Conservation (phyloP, 2,888 invertebrate genomes). For the Acanthacorydalis orientalis region DNA sequence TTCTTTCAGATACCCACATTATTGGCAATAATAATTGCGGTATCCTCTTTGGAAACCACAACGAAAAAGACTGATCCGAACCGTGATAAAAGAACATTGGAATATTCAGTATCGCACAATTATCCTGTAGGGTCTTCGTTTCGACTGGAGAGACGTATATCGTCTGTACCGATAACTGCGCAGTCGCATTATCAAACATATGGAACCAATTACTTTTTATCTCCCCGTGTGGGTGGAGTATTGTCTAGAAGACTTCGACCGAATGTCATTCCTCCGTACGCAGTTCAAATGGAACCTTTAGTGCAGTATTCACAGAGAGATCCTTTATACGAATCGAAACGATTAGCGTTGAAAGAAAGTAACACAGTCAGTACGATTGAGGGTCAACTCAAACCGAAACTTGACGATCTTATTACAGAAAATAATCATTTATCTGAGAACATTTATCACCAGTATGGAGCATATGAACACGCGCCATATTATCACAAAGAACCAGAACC, state of each 20-base stretch:
- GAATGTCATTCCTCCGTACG: constrained; percentile 40
- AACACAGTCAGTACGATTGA: constrained; percentile 26
- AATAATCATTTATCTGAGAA: constrained; percentile 30
- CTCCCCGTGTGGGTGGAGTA: neutral
- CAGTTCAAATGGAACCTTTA: constrained; percentile 65
- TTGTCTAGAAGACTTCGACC: neutral
- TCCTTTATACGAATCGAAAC: constrained; percentile 49
- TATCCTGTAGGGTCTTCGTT: constrained; percentile 36
- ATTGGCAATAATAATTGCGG: constrained; percentile 34
- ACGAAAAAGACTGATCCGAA: constrained; percentile 26
- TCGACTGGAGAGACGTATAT: constrained; percentile 35
- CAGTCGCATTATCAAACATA: neutral
- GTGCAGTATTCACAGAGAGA: constrained; percentile 66
- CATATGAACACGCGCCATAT: constrained; percentile 16
- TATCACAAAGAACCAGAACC: constrained; percentile 66
- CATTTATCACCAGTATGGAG: constrained; percentile 24
- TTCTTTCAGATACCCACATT: constrained; percentile 26
- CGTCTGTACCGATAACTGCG: constrained; percentile 23
- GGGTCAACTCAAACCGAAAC: constrained; percentile 28
- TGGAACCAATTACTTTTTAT: neutral
- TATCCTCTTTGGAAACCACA: constrained; percentile 25
- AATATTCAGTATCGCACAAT: constrained; percentile 40
- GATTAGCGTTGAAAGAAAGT: constrained; percentile 20
- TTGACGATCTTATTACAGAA: constrained; percentile 22
- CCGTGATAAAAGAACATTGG: constrained; percentile 38